Percentiles rank a stretch among this genome's conserved stretches.
Evolutionary conservation across 2,797 vertebrate species (phyloP).

Genomic region (Rhinoraja longicauda): DNA sequence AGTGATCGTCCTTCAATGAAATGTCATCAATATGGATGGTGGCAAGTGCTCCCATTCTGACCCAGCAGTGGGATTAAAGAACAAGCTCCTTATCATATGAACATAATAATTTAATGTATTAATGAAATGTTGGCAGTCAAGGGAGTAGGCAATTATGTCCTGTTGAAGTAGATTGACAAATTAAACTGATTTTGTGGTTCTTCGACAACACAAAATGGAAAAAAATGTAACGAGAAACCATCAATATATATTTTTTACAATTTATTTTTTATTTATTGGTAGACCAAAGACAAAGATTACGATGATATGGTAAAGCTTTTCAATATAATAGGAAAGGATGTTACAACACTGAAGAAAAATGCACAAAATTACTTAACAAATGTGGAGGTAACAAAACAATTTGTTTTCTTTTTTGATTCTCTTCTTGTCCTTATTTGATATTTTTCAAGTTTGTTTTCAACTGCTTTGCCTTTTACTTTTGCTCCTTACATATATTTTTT

Average conservation of each 20-base stretch:
- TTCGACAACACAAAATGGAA: neutral
- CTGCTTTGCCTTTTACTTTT: neutral
- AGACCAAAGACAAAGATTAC: conserved; percentile 84
- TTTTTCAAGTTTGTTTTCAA: neutral
- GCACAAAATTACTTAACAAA: conserved; percentile 67
- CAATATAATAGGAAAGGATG: conserved; percentile 66
- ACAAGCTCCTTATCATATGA: neutral
- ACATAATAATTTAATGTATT: neutral
- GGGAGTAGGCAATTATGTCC: neutral
- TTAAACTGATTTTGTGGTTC: neutral
- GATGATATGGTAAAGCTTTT: conserved; percentile 75
- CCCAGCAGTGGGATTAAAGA: neutral
- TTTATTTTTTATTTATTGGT: neutral
- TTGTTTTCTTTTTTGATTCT: neutral
- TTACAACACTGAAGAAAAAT: conserved; percentile 70
- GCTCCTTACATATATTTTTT: neutral
- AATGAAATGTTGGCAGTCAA: neutral
- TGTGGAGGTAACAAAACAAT: conserved; percentile 64
- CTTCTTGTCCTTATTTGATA: neutral
- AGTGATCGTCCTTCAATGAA: neutral
- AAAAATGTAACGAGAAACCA: neutral
- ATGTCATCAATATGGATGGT: neutral
- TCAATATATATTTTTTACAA: neutral
- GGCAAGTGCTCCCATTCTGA: neutral
- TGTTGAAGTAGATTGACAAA: neutral